phyloP scores from a whole-genome alignment of 2,888 invertebrate genomes.

The Orchesellides sinensis region DNA sequence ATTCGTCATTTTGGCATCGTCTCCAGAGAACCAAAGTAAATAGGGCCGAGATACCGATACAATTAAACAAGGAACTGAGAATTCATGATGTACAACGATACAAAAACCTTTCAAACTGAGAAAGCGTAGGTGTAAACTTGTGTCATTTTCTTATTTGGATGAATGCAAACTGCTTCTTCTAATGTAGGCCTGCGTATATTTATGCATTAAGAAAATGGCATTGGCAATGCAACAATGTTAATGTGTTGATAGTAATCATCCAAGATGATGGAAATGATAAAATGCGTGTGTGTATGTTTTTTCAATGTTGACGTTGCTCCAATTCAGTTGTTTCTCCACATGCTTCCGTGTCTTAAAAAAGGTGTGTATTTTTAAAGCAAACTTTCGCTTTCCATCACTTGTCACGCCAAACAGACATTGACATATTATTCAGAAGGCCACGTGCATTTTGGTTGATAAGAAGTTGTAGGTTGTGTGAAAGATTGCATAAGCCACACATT shows the following conservation, averaged over 20 bases:
- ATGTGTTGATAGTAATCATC: constrained; percentile 29
- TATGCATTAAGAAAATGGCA: constrained; percentile 7
- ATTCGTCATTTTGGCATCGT: constrained; percentile 30
- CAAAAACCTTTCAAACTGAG: neutral
- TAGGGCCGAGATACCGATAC: neutral
- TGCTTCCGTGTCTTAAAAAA: neutral
- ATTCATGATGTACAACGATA: neutral
- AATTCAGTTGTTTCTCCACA: constrained; percentile 5
- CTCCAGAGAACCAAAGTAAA: constrained; percentile 11
- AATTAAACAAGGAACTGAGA: neutral
- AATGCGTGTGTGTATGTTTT: neutral
- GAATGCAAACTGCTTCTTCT: no score
- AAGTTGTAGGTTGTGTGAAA: neutral
- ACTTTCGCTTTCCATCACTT: constrained; percentile 29
- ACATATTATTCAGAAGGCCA: constrained; percentile 20
- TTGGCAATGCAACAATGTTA: constrained; percentile 7
- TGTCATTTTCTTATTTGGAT: neutral
- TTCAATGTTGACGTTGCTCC: neutral
- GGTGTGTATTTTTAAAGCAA: constrained; percentile 2
- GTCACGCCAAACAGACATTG: constrained; percentile 25
- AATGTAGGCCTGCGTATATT: neutral
- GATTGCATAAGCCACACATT: neutral
- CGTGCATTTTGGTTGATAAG: constrained; percentile 1
- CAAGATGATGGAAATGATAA: constrained; percentile 25
- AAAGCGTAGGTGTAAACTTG: constrained; percentile 6